phyloP scores from a whole-genome alignment of 2,888 invertebrate genomes.

The Deilephila elpenor region DNA sequence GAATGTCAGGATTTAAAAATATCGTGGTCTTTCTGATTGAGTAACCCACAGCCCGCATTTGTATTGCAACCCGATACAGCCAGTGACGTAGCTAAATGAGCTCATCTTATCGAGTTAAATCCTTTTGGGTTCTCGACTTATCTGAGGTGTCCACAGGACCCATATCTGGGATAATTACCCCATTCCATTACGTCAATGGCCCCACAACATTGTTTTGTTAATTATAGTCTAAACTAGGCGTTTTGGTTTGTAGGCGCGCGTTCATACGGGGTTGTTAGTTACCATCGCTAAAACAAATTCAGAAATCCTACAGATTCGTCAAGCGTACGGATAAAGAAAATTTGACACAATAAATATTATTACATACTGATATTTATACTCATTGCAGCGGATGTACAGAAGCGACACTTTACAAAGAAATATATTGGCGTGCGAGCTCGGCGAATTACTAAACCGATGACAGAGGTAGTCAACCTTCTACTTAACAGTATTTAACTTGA shows the following conservation, averaged over 20 bases:
- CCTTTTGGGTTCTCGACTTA: too few species aligned
- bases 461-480: neutral
- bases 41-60: too few species aligned
- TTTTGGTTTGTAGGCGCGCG: constrained; percentile 1
- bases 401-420: constrained; percentile 13
- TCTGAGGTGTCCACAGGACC: neutral
- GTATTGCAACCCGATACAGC: too few species aligned
- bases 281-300: constrained; percentile 1
- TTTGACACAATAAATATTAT: constrained; percentile 17
- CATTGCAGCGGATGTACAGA: constrained; percentile 2
- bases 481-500: neutral
- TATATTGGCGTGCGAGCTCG: neutral
- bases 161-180: neutral
- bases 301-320: neutral
- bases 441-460: neutral
- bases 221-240: neutral
- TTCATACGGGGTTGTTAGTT: constrained; percentile 18
- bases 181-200: neutral
- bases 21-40: too few species aligned
- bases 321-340: neutral
- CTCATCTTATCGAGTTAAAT: too few species aligned
- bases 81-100: too few species aligned
- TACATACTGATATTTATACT: constrained; percentile 1
- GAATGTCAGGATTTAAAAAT: too few species aligned
- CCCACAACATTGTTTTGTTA: neutral